These are phyloP conservation scores for Trypoxylon attenuatum DNA, from an alignment of 2,888 invertebrate genomes.

Conservation along the genomic window DNA sequence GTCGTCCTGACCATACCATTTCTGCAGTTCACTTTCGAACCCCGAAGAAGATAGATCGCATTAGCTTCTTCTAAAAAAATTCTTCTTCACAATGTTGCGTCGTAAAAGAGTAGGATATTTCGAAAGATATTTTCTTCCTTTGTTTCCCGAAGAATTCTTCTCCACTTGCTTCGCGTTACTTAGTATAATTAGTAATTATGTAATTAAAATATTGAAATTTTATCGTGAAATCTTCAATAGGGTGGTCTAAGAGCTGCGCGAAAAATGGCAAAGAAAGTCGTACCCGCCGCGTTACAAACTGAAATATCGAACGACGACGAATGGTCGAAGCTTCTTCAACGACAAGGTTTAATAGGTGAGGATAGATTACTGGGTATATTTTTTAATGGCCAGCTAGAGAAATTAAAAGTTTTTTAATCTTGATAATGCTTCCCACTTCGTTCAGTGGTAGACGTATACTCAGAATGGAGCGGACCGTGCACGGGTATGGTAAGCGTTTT, in stretches of 20 bases:
- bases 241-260: conserved; percentile 58
- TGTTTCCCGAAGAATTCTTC: background rate
- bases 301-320: conserved; percentile 91
- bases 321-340: conserved; percentile 85
- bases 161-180: background rate
- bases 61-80: background rate
- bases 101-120: conserved; percentile 54
- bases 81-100: conserved; percentile 56
- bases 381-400: background rate
- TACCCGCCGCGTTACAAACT: conserved; percentile 84
- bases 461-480: conserved; percentile 97
- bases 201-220: conserved; percentile 1
- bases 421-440: background rate
- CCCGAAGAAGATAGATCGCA: conserved; percentile 22
- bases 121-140: background rate
- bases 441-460: conserved; percentile 91
- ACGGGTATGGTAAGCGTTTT: conserved; percentile 90
- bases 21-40: conserved; percentile 30
- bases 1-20: conserved; percentile 16
- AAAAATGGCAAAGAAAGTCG: conserved; percentile 84
- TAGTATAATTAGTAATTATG: background rate
- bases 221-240: conserved; percentile 47
- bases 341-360: conserved; percentile 82
- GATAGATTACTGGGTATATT: background rate
- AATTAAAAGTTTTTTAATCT: background rate